Percentiles rank a stretch among this genome's conserved stretches.
Conservation (phyloP, 2,113 vertebrate species). For the Herpetotheres cachinnans region DNA sequence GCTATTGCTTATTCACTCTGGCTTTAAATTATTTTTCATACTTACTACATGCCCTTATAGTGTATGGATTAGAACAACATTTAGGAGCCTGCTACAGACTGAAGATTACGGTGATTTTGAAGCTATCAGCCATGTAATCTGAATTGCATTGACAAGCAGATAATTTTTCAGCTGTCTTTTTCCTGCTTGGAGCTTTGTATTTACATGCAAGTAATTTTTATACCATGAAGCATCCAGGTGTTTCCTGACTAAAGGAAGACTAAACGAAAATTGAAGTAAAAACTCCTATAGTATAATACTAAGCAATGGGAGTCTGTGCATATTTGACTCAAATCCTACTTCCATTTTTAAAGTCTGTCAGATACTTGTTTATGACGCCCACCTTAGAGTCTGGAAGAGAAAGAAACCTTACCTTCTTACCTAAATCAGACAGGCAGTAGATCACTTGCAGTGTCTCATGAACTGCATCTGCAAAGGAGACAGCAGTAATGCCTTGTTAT, state of each 20-base stretch:
- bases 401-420: not conserved
- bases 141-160: not conserved
- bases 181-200: not conserved
- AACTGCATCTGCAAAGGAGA: not conserved
- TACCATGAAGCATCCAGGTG: not conserved
- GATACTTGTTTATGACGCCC: not conserved
- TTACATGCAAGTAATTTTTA: not conserved
- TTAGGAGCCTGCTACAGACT: not conserved
- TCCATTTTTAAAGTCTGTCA: not conserved
- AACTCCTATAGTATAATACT: not conserved
- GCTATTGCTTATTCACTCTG: not conserved
- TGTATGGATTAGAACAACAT: not conserved
- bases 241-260: not conserved
- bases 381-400: not conserved
- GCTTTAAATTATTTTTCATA: not conserved
- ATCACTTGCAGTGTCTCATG: not conserved
- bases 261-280: not conserved
- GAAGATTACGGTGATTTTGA: not conserved
- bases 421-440: not conserved
- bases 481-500: not conserved
- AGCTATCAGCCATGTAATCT: not conserved
- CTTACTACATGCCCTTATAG: not conserved
- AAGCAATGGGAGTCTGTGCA: not conserved
- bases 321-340: not conserved
- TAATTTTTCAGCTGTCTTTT: not conserved